These are phyloP conservation scores for Thaumatotibia leucotreta DNA, from an alignment of 1,140 invertebrate genomes.

Conservation along the genomic window DNA sequence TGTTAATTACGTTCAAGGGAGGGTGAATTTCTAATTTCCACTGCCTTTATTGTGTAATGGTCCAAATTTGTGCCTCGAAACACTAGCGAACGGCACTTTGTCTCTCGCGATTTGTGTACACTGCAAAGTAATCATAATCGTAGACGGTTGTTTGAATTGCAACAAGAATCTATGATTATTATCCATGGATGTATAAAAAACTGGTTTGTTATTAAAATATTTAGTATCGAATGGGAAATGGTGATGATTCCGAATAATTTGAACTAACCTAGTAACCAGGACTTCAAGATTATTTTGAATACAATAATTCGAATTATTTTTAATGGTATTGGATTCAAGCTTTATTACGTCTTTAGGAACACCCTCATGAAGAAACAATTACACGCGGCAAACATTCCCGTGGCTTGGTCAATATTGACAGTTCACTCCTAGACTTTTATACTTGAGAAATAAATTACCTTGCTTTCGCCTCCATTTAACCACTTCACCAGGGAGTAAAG, in stretches of 20 bases:
- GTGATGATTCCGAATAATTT: too few relatives aligned
- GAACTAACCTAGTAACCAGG: too few relatives aligned
- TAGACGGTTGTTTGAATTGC: not conserved
- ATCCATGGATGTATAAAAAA: too few relatives aligned
- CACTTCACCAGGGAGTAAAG: not conserved
- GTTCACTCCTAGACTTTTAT: not conserved
- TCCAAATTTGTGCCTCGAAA: slow-evolving; percentile 1
- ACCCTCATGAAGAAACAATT: not conserved
- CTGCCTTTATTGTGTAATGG: slow-evolving; percentile 11
- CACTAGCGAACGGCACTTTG: not conserved
- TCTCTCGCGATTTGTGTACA: not conserved
- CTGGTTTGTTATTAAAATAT: too few relatives aligned
- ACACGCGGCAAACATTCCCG: not conserved
- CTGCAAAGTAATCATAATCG: not conserved
- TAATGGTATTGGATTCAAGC: too few relatives aligned
- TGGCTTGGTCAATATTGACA: not conserved
- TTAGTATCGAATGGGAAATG: too few relatives aligned
- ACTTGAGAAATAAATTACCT: slow-evolving; percentile 2
- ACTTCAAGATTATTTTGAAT: too few relatives aligned
- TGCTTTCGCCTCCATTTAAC: not conserved
- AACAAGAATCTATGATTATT: too few relatives aligned
- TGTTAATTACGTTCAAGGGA: slow-evolving; percentile 5
- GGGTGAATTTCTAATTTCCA: slow-evolving; percentile 6
- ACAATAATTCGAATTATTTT: too few relatives aligned
- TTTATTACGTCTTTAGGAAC: not conserved